Evolutionary conservation across 53 echinoderm and acorn worm species (phyloP), one percentile per base, ranked within the genome.

Genomic region (Zoroaster sp.): DNA sequence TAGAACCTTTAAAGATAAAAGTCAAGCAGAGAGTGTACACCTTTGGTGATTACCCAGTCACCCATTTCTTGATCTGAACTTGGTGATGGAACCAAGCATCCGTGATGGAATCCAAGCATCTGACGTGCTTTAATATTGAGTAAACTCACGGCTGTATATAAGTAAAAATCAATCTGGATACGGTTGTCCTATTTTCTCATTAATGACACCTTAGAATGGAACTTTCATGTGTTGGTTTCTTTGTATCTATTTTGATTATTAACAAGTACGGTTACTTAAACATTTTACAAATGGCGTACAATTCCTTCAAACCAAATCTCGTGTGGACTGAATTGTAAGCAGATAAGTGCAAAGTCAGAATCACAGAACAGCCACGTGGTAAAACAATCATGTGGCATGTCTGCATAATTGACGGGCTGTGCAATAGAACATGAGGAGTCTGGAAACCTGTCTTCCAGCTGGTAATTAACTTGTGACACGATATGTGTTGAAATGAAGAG

Each of bases 351-450:
- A 74, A 74, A 28, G 42, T 42, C 44, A 74, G 23, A 28, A 23
- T 36, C 37, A 65, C 37, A 13, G 40, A 11, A 21, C 38, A 36
- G 36, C 63, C 3, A 7, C 18, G 13, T 38, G 63, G 39, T 35
- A 23, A 63, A 59, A 33, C 65, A 59, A 78, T 78, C 63, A 63
- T 59, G 78, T 78, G 52, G 36, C 78, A 14, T 15, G 59, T 21
- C 0, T 5, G 35, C 55, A 78, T 78, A 55, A 78, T 78, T 55
- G 63, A 59, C 53, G 18, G 55, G 37, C 40, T 13, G 4, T 31
- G 63, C 55, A 55, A 55, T 78, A 55, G 78, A 78, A 59, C 65
- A 33, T 38, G 78, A 54, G 36, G 21, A 8, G 63, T 54, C 65
- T 37, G 11, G 21, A 63, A 39, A 37, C 20, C n/a, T 1, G 37